Evolutionary conservation across 2,113 vertebrate species (phyloP).

Genomic region (Setophaga kirtlandii): DNA sequence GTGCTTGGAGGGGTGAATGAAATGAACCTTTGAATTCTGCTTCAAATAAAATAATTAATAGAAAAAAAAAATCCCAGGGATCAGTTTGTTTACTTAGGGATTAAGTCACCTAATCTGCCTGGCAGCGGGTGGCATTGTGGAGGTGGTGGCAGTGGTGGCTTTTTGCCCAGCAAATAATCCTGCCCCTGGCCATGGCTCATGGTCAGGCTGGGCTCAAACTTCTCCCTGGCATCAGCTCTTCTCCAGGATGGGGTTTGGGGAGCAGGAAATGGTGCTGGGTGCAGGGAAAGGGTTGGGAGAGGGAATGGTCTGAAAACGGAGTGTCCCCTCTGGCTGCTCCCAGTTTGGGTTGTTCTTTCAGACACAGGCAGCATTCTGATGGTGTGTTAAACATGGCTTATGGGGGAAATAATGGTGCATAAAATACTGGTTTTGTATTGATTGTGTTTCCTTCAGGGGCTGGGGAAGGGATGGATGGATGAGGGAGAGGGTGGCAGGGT

Average conservation of each 20-base stretch:
- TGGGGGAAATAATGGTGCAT: not conserved
- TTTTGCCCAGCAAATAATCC: not conserved
- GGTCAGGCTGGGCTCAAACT: not conserved
- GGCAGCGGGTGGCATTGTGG: not conserved
- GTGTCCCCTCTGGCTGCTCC: not conserved
- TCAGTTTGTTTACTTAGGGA: conserved; percentile 14
- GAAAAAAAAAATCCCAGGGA: not conserved
- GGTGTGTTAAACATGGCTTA: not conserved
- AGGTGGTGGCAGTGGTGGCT: not conserved
- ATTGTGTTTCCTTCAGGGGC: not conserved
- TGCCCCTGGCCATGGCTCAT: accelerated
- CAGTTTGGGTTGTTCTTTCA: not conserved
- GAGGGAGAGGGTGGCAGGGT: not conserved
- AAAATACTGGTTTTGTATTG: not conserved
- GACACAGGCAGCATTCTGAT: not conserved
- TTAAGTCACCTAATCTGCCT: not conserved
- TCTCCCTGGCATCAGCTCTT: not conserved
- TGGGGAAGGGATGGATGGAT: not conserved
- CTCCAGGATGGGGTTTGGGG: not conserved
- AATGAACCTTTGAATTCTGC: not conserved
- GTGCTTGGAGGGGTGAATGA: not conserved
- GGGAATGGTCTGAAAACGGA: not conserved
- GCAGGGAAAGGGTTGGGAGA: not conserved
- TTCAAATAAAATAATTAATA: not conserved
- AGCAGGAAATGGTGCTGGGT: not conserved